phyloP scores from a whole-genome alignment of 30 jellyfish, hydroid and myxozoan species.

The Aurelia coerulea region DNA sequence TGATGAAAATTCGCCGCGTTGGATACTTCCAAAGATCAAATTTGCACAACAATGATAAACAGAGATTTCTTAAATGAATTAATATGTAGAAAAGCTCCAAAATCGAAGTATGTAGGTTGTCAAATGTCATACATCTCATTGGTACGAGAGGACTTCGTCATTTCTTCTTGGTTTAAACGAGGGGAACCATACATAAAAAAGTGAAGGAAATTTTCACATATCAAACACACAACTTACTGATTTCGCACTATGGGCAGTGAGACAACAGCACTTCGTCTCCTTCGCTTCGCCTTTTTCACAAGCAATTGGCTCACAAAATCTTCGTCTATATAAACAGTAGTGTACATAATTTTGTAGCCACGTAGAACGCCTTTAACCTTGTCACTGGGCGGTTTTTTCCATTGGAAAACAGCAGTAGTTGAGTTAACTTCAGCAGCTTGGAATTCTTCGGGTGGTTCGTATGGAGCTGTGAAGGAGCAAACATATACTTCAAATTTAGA shows the following conservation, averaged over 20 bases:
- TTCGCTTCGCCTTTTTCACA: constrained; percentile 1
- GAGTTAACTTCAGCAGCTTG: background rate
- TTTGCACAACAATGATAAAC: too few species aligned
- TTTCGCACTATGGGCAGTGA: constrained; percentile 26
- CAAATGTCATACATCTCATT: too few species aligned
- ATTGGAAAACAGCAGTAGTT: constrained; percentile 14
- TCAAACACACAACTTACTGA: constrained; percentile 14
- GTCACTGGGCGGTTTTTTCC: constrained; percentile 12
- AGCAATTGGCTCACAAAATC: constrained; percentile 33
- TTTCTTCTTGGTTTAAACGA: too few species aligned
- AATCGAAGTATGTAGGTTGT: too few species aligned
- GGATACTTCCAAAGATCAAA: too few species aligned
- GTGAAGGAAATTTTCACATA: background rate
- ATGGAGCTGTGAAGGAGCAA: constrained; percentile 42
- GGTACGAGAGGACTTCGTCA: too few species aligned
- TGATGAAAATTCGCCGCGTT: too few species aligned
- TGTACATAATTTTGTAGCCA: constrained; percentile 37
- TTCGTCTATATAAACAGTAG: constrained; percentile 19
- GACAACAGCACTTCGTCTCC: constrained; percentile 43
- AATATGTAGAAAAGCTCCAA: too few species aligned
- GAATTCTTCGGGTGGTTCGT: constrained; percentile 28
- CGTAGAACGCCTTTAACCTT: constrained; percentile 44
- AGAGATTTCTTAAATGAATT: too few species aligned
- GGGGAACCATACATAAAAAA: too few species aligned
- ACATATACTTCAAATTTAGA: background rate